phyloP scores from a whole-genome alignment of 2,888 invertebrate genomes.

The Agrochola circellaris region DNA sequence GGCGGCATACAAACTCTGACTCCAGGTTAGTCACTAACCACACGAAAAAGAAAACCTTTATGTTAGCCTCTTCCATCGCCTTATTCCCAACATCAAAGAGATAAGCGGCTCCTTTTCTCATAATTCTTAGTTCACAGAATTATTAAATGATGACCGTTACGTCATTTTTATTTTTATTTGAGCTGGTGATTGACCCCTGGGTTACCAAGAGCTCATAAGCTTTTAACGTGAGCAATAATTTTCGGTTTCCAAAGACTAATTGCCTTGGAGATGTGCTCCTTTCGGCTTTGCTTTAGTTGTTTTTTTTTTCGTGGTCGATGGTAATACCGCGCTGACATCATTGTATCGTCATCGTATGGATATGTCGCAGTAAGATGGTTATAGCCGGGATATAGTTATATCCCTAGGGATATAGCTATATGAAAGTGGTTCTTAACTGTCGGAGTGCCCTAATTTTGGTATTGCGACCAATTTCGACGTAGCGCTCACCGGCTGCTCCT shows the following conservation, averaged over 20 bases:
- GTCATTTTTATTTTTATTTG: slow-evolving; percentile 59
- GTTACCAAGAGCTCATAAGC: slow-evolving; percentile 47
- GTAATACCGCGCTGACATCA: slow-evolving; percentile 22
- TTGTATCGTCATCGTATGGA: slow-evolving; percentile 3
- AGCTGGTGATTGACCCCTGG: slow-evolving; percentile 54
- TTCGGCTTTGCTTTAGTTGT: slow-evolving; percentile 33
- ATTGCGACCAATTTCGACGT: no score
- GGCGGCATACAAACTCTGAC: no score
- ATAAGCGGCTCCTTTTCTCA: slow-evolving; percentile 36
- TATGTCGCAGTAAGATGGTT: no score
- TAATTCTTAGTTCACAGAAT: slow-evolving; percentile 48
- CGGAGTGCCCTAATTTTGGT: no score
- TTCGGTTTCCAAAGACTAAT: slow-evolving; percentile 44
- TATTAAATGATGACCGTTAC: slow-evolving; percentile 52
- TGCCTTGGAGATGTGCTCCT: slow-evolving; percentile 22
- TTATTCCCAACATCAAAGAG: slow-evolving; percentile 26
- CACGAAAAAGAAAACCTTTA: not conserved
- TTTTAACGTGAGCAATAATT: slow-evolving; percentile 40
- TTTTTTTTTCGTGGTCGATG: slow-evolving; percentile 7
- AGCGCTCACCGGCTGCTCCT: no score
- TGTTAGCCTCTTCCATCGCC: not conserved
- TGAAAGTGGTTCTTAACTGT: no score
- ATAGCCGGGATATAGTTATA: no score
- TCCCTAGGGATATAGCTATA: no score
- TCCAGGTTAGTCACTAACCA: no score